Evolutionary conservation across 2,797 vertebrate species (phyloP).

Genomic region (Sebastes itinus): DNA sequence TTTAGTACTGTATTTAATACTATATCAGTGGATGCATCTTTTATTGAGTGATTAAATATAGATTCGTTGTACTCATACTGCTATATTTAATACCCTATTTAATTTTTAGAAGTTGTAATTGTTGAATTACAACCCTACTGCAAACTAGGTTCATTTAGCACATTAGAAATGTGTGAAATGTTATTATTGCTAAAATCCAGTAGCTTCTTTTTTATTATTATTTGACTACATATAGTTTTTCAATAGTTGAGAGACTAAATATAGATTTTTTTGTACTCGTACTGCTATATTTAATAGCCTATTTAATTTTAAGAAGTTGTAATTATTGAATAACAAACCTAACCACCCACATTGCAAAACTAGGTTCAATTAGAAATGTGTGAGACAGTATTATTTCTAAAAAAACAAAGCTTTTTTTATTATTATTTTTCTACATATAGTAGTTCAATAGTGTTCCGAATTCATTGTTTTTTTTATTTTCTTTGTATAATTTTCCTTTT

Average conservation of each 20-base stretch:
- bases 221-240: no score
- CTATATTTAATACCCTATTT: not conserved
- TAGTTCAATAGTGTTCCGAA: not conserved
- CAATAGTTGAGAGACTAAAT: not conserved
- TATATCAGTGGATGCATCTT: not conserved
- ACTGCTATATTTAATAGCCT: no score
- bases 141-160: not conserved
- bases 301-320: no score
- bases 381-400: no score
- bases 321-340: not conserved
- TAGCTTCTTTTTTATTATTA: no score
- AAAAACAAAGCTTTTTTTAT: no score
- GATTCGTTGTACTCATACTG: not conserved
- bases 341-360: not conserved
- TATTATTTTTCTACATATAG: not conserved
- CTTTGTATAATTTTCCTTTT: not conserved
- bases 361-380: no score
- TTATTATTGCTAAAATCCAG: not conserved
- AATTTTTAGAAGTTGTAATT: not conserved
- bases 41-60: not conserved
- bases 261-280: no score
- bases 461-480: no score
- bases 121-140: not conserved
- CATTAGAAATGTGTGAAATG: not conserved
- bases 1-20: not conserved